Percentiles rank a stretch among this genome's conserved stretches.
These are phyloP conservation scores for Centruroides vittatus DNA, from an alignment of 1,140 invertebrate species.

Conservation along the genomic window DNA sequence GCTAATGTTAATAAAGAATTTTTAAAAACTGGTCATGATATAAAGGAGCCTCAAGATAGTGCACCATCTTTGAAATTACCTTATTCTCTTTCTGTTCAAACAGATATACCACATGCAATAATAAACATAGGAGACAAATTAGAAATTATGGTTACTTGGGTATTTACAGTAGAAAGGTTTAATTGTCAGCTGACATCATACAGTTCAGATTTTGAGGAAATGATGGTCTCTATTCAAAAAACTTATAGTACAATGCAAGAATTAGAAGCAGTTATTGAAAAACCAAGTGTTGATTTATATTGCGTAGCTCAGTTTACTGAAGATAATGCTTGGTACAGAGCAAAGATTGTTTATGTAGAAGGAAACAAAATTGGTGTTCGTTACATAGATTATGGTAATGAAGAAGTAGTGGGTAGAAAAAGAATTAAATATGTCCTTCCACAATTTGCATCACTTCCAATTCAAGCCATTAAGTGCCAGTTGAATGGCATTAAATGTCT, in stretches of 20 bases:
- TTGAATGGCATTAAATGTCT: conserved; percentile 5
- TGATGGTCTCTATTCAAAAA: conserved; percentile 9
- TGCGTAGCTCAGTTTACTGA: conserved; percentile 56
- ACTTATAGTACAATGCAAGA: neutral
- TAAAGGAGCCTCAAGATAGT: no score
- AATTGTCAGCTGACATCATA: conserved; percentile 8
- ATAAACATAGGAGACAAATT: no score
- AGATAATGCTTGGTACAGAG: conserved; percentile 63
- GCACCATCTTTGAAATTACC: no score
- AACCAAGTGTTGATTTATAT: conserved; percentile 37
- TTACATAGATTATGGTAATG: conserved; percentile 63
- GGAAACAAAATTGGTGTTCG: conserved; percentile 50
- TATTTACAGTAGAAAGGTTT: neutral
- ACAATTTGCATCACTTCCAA: conserved; percentile 5
- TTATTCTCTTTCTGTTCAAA: no score
- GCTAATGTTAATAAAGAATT: conserved; percentile 10
- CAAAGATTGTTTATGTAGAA: conserved; percentile 46
- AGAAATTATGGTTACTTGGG: no score
- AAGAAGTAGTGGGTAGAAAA: conserved; percentile 30
- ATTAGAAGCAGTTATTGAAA: conserved; percentile 1
- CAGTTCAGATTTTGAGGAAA: conserved; percentile 1
- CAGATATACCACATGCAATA: neutral
- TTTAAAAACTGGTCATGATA: conserved; percentile 21
- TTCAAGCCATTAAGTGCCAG: conserved; percentile 9
- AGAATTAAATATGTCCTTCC: conserved; percentile 2